Conservation (phyloP, 2,888 invertebrate genomes). For the Ceriagrion tenellum region DNA sequence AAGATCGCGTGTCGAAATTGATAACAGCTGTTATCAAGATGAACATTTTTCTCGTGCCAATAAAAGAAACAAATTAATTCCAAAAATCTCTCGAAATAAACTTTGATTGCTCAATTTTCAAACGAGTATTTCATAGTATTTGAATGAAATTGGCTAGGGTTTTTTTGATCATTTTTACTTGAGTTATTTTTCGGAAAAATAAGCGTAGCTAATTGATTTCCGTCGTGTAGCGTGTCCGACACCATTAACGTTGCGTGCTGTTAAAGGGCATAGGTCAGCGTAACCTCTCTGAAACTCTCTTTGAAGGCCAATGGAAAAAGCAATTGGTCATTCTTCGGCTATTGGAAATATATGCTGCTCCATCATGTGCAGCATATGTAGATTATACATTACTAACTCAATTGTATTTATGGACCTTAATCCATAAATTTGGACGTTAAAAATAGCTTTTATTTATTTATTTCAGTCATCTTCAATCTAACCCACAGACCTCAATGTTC, state of each 20-base stretch:
- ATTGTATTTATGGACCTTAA: no score
- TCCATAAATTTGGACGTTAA: no score
- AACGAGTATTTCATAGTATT: neutral
- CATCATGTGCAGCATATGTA: neutral
- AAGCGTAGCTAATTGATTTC: neutral
- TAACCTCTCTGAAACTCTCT: neutral
- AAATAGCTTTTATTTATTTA: no score
- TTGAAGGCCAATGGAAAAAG: neutral
- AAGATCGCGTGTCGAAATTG: neutral
- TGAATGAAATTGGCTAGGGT: neutral
- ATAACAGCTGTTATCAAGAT: neutral
- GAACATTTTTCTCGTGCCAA: neutral
- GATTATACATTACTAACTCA: no score
- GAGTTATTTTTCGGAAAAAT: neutral
- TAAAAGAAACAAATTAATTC: neutral
- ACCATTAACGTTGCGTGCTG: neutral
- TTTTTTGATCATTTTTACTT: neutral
- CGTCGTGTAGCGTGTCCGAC: neutral
- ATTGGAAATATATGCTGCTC: neutral
- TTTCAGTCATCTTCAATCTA: no score
- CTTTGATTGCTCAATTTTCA: conserved; percentile 34
- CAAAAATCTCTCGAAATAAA: neutral
- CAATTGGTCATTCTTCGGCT: neutral
- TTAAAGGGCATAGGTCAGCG: neutral
- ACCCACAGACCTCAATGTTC: no score